Evolutionary conservation across 2,113 vertebrate species (phyloP).

Genomic region (Uria aalge): DNA sequence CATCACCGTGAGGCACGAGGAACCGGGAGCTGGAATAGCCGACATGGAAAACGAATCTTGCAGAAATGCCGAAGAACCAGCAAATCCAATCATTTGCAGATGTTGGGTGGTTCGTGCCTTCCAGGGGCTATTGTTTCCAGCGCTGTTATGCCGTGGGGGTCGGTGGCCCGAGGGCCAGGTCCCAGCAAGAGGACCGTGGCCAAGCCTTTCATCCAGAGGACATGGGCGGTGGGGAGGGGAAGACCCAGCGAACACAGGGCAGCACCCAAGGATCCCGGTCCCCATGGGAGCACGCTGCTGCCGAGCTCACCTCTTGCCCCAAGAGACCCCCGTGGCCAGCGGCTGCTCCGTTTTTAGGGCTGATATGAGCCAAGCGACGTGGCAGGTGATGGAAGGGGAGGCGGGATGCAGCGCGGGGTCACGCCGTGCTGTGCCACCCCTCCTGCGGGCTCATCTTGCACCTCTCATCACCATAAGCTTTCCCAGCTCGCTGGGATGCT

Average conservation of each 20-base stretch:
- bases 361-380: rapidly evolving
- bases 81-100: slow-evolving; percentile 18
- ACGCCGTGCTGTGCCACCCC: rapidly evolving
- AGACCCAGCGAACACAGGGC: neutral
- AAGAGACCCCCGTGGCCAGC: rapidly evolving
- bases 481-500: neutral
- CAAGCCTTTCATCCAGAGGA: neutral
- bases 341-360: neutral
- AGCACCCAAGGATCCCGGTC: neutral
- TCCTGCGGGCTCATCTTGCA: rapidly evolving
- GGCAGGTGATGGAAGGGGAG: neutral
- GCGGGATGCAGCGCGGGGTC: neutral
- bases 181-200: neutral
- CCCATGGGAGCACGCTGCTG: rapidly evolving
- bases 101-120: slow-evolving; percentile 46
- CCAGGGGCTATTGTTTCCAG: slow-evolving; percentile 14
- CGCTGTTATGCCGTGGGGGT: rapidly evolving
- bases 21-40: neutral
- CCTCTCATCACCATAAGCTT: neutral
- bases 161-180: neutral
- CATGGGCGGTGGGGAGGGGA: neutral
- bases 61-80: neutral
- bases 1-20: neutral
- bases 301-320: neutral
- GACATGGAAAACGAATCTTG: slow-evolving; percentile 28